Conservation (phyloP, 1,140 invertebrate genomes). For the Solen grandis region DNA sequence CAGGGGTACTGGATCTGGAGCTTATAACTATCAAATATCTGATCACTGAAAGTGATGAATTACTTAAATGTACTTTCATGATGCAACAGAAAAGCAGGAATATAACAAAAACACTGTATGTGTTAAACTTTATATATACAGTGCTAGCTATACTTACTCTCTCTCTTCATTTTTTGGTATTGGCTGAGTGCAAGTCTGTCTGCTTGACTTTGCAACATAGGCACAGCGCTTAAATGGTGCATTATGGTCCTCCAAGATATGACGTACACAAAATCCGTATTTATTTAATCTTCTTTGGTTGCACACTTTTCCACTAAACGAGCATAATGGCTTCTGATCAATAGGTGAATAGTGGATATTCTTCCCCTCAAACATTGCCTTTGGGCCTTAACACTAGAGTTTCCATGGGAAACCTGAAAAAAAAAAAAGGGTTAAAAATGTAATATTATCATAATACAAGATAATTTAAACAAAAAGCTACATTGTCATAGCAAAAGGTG, state of each 20-base stretch:
- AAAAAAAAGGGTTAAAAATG: neutral
- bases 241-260: slow-evolving; percentile 80
- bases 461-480: slow-evolving; percentile 11
- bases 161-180: slow-evolving; percentile 82
- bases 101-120: no score
- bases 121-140: no score
- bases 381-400: slow-evolving; percentile 38
- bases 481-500: neutral
- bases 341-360: slow-evolving; percentile 82
- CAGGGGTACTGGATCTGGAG: no score
- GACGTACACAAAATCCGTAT: slow-evolving; percentile 83
- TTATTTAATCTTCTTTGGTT: slow-evolving; percentile 82
- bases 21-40: no score
- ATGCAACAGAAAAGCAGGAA: no score
- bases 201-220: slow-evolving; percentile 80
- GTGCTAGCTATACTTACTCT: slow-evolving; percentile 80
- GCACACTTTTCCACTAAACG: slow-evolving; percentile 82
- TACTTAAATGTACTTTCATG: no score
- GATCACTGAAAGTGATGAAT: no score
- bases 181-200: slow-evolving; percentile 81
- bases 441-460: neutral
- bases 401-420: slow-evolving; percentile 31
- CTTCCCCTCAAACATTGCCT: slow-evolving; percentile 83
- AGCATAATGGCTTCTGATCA: slow-evolving; percentile 83
- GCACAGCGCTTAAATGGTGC: slow-evolving; percentile 81